phyloP scores from a whole-genome alignment of 2,113 vertebrate species.

The Ploceus nigricollis region DNA sequence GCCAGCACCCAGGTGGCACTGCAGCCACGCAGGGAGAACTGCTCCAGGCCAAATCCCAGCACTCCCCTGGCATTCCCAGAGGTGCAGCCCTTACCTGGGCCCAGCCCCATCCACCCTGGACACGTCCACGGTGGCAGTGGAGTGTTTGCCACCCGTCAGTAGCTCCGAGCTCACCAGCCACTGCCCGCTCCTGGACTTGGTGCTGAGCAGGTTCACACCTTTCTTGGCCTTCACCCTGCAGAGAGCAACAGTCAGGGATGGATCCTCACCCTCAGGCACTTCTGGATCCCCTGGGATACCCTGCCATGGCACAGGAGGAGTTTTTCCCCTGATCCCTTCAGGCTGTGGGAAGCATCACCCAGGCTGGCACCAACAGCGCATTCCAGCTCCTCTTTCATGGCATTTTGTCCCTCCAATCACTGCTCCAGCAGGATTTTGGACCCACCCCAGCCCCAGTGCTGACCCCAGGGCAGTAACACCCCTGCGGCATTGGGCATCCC shows the following conservation, averaged over 20 bases:
- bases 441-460: not conserved
- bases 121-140: slow-evolving; percentile 90
- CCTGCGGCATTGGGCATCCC: not conserved
- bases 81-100: slow-evolving; percentile 70
- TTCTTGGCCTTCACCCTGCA: slow-evolving; percentile 97
- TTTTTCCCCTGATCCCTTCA: not conserved
- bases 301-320: not conserved
- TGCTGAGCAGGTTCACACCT: slow-evolving; percentile 91
- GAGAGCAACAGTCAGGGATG: not conserved
- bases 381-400: not conserved
- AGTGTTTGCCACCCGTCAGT: slow-evolving; percentile 91
- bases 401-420: not conserved
- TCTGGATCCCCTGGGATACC: not conserved
- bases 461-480: not conserved
- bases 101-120: slow-evolving; percentile 74
- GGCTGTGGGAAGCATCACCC: not conserved
- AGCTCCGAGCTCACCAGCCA: slow-evolving; percentile 93
- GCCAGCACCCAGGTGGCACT: fast-evolving
- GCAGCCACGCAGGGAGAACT: not conserved
- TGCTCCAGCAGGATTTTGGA: not conserved
- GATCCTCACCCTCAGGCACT: fast-evolving
- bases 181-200: slow-evolving; percentile 84
- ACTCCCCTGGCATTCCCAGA: not conserved
- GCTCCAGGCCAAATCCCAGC: not conserved
- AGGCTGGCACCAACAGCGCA: not conserved